Conservation (phyloP, 2,113 vertebrate genomes). For the Erythrocebus patas region DNA sequence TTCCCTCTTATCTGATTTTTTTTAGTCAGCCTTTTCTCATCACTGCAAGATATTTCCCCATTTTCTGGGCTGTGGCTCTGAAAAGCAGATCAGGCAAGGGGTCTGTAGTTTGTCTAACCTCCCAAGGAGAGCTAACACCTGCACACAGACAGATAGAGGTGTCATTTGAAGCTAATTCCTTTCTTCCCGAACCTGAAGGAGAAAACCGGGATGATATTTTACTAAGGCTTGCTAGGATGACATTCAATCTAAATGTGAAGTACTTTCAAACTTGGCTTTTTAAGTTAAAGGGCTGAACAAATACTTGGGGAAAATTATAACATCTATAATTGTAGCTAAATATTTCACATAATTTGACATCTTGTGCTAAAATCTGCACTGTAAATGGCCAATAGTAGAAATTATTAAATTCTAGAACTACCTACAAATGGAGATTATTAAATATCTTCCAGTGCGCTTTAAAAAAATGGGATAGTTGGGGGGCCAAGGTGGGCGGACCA, state of each 20-base stretch:
- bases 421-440: background rate
- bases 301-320: background rate
- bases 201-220: background rate
- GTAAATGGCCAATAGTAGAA: background rate
- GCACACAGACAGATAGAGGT: background rate
- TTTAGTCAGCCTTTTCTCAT: background rate
- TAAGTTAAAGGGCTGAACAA: background rate
- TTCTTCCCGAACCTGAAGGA: background rate
- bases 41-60: background rate
- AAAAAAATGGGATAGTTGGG: background rate
- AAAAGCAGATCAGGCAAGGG: background rate
- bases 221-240: background rate
- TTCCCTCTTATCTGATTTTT: background rate
- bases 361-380: background rate
- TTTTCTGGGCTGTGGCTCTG: background rate
- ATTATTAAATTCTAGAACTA: slow-evolving; percentile 5
- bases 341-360: slow-evolving; percentile 1
- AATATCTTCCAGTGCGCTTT: background rate
- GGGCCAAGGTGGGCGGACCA: too few relatives aligned
- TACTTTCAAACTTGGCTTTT: background rate
- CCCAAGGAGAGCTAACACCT: background rate
- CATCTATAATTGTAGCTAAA: background rate
- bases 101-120: background rate
- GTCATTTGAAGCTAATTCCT: background rate
- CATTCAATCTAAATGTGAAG: background rate